Conservation (phyloP, 1,140 invertebrate species). For the Solenopsis fugax region DNA sequence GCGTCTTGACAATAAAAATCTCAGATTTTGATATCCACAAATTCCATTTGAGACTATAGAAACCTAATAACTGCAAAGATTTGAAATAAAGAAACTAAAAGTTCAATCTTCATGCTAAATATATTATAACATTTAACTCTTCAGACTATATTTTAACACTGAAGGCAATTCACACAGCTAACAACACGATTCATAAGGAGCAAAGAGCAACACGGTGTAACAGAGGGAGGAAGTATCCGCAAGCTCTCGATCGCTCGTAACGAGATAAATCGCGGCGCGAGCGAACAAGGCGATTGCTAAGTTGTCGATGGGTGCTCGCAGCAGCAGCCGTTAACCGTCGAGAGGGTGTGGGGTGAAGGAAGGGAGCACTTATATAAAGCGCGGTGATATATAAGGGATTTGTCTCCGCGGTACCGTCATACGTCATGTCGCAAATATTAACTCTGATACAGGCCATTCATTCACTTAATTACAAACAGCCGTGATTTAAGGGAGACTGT, state of each 20-base stretch:
- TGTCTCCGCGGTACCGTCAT: conserved; percentile 86
- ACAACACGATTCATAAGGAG: conserved; percentile 6
- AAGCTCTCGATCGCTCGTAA: conserved; percentile 30
- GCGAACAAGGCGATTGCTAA: conserved; percentile 49
- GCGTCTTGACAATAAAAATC: background rate
- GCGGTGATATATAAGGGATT: conserved; percentile 86
- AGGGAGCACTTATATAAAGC: conserved; percentile 77
- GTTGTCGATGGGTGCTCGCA: conserved; percentile 46
- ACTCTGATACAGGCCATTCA: conserved; percentile 87
- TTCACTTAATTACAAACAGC: conserved; percentile 87
- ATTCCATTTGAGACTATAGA: background rate
- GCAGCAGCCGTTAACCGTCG: conserved; percentile 50
- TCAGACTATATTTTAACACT: background rate
- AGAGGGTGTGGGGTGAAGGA: conserved; percentile 21
- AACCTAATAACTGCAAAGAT: background rate
- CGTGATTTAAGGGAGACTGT: conserved; percentile 86
- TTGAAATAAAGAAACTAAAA: background rate
- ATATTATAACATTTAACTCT: background rate
- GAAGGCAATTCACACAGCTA: background rate
- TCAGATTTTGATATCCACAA: background rate
- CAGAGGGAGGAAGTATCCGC: background rate
- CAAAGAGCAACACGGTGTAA: background rate
- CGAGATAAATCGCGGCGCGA: conserved; percentile 56
- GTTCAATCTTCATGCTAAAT: background rate
- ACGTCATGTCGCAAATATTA: conserved; percentile 87